Evolutionary conservation across 30 jellyfish, hydroid and myxozoan species (phyloP).

Genomic region (Aurelia coerulea): DNA sequence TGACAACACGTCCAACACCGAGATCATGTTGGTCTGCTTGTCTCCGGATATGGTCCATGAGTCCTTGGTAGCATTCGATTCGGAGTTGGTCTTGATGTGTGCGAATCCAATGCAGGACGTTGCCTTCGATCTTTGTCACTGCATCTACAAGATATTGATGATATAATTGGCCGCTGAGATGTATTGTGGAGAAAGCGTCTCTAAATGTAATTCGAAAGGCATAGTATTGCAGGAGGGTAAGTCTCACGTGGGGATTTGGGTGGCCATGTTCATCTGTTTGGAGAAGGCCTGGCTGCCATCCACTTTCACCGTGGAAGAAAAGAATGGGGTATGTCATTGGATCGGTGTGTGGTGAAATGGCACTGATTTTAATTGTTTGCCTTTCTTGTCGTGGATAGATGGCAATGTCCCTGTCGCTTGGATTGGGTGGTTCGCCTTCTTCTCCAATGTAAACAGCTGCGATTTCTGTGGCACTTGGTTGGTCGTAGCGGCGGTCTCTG

Average conservation of each 20-base stretch:
- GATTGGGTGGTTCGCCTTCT: background rate
- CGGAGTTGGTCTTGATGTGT: background rate
- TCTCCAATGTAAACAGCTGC: background rate
- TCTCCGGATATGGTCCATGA: conserved; percentile 4
- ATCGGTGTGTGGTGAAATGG: conserved; percentile 7
- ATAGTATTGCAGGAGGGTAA: background rate
- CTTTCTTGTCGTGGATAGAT: background rate
- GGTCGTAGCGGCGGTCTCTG: background rate
- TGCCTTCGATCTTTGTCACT: background rate
- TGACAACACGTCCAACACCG: conserved; percentile 53
- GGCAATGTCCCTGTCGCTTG: background rate
- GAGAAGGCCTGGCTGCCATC: conserved; percentile 4
- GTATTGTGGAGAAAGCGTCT: background rate
- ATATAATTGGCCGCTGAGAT: background rate
- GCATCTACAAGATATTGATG: background rate
- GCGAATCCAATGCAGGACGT: background rate
- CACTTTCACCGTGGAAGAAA: conserved; percentile 49
- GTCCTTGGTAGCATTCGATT: background rate
- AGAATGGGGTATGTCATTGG: conserved; percentile 59
- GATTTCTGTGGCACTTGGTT: background rate
- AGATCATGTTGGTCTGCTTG: background rate
- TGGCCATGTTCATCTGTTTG: background rate
- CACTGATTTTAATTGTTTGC: background rate
- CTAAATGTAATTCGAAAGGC: background rate
- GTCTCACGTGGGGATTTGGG: background rate